Evolutionary conservation across 2,888 invertebrate genomes (phyloP).

Genomic region (Mimas tiliae): DNA sequence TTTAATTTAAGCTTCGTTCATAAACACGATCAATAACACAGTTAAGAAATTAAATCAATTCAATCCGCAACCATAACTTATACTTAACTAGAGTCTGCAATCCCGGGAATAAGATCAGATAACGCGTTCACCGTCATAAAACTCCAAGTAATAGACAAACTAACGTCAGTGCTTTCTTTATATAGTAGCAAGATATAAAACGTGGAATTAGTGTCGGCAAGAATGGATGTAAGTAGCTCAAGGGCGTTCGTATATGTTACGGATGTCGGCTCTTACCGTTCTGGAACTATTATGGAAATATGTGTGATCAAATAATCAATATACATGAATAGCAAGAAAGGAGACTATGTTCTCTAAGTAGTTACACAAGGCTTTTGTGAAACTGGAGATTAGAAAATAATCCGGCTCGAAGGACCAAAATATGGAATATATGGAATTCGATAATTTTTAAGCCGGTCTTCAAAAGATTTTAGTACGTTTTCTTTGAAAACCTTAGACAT

Average conservation of each 20-base stretch:
- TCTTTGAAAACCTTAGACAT: too few species aligned
- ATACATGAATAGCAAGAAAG: background rate
- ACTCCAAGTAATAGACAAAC: background rate
- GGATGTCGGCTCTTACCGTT: slow-evolving; percentile 1
- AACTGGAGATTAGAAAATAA: background rate
- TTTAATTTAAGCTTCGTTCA: too few species aligned
- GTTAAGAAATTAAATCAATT: too few species aligned
- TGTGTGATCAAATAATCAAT: background rate
- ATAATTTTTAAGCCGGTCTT: too few species aligned
- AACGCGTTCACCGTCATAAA: background rate
- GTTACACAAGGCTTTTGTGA: background rate
- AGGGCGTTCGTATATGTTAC: background rate
- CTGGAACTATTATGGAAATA: background rate
- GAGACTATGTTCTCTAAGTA: background rate
- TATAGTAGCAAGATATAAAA: background rate
- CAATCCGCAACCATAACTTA: too few species aligned
- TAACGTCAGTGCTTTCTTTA: background rate
- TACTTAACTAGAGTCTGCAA: background rate
- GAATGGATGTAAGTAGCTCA: slow-evolving; percentile 10
- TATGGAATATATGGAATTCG: background rate
- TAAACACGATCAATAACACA: too few species aligned
- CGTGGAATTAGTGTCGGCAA: background rate
- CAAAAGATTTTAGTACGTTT: too few species aligned
- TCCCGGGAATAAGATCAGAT: background rate
- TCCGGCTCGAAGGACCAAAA: slow-evolving; percentile 2